These are phyloP conservation scores for Cottoperca gobio DNA, from an alignment of 2,797 vertebrate species.

Conservation along the genomic window DNA sequence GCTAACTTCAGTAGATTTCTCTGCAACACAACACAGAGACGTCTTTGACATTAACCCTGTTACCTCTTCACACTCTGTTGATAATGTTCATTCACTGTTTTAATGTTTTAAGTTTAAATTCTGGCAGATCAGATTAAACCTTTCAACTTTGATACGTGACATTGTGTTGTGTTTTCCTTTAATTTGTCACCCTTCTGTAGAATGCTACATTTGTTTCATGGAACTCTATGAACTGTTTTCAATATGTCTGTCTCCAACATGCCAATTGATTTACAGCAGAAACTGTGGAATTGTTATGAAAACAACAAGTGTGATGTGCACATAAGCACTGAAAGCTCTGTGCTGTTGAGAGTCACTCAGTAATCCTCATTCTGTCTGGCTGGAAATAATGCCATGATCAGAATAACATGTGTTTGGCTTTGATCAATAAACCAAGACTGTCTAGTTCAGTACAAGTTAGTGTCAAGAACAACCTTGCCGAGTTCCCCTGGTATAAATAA, in stretches of 20 bases:
- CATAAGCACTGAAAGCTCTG: not conserved
- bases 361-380: not conserved
- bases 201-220: not conserved
- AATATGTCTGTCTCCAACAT: not conserved
- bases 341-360: not conserved
- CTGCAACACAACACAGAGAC: too few species aligned
- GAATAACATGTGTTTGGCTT: not conserved
- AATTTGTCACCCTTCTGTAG: too few species aligned
- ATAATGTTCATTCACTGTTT: too few species aligned
- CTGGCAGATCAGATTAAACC: too few species aligned
- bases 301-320: not conserved
- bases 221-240: not conserved
- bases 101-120: too few species aligned
- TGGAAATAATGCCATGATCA: not conserved
- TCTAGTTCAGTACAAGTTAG: not conserved
- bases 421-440: not conserved
- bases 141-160: too few species aligned
- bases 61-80: too few species aligned
- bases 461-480: not conserved
- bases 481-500: not conserved
- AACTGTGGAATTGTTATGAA: not conserved
- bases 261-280: not conserved
- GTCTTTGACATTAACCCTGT: too few species aligned
- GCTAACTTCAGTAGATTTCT: too few species aligned
- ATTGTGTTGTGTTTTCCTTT: too few species aligned